phyloP scores from a whole-genome alignment of 2,888 invertebrate species.

The Noctua pronuba region DNA sequence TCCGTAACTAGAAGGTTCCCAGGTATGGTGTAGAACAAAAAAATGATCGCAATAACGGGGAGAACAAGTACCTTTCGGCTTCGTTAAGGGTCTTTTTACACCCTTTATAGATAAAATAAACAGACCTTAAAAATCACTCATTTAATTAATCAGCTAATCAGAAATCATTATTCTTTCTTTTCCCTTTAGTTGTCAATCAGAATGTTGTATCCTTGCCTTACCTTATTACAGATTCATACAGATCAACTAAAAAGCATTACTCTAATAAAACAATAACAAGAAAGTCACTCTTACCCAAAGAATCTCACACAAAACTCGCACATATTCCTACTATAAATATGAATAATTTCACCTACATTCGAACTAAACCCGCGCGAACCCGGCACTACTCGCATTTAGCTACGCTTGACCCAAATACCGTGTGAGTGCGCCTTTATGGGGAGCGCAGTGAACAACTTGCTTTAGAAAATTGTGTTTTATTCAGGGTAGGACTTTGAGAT shows the following conservation, averaged over 20 bases:
- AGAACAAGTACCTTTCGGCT: too few relatives aligned
- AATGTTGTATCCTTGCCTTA: neutral
- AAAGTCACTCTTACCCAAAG: neutral
- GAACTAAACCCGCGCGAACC: conserved; percentile 48
- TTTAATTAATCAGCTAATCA: neutral
- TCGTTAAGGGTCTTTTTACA: too few relatives aligned
- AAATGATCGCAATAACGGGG: too few relatives aligned
- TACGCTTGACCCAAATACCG: conserved; percentile 58
- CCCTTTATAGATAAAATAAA: too few relatives aligned
- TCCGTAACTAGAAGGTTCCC: too few relatives aligned
- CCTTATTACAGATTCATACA: neutral
- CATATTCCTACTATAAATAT: conserved; percentile 49
- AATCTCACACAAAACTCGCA: conserved; percentile 9
- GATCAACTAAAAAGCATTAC: neutral
- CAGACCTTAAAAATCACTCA: too few relatives aligned
- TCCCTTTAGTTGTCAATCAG: neutral
- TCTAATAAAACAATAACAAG: neutral
- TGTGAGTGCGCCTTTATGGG: conserved; percentile 45
- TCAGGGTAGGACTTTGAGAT: conserved; percentile 8
- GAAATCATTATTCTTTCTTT: neutral
- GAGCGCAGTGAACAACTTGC: conserved; percentile 39
- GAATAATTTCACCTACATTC: conserved; percentile 54
- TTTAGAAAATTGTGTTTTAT: conserved; percentile 50
- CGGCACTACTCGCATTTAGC: conserved; percentile 57
- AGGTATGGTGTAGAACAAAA: too few relatives aligned